phyloP scores from a whole-genome alignment of 1,140 invertebrate species.

The Elysia chlorotica region DNA sequence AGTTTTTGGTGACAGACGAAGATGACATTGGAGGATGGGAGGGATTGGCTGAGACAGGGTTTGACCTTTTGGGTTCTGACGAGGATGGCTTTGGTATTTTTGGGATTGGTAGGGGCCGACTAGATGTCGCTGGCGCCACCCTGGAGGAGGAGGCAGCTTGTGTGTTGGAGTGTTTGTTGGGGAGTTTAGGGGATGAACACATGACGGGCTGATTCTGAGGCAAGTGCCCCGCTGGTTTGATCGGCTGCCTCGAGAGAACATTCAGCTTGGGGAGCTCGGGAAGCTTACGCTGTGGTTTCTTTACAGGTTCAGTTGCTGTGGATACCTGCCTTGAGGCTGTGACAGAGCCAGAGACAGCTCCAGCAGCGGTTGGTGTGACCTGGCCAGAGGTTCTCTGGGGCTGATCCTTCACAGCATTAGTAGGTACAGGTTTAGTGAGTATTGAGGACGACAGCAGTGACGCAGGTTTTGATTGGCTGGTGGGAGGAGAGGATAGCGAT shows the following conservation, averaged over 20 bases:
- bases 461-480: too few relatives aligned
- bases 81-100: not conserved
- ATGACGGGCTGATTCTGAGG: constrained; percentile 2
- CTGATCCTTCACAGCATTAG: too few relatives aligned
- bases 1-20: not conserved
- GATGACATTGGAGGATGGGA: not conserved
- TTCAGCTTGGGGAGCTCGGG: constrained; percentile 26
- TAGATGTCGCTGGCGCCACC: not conserved
- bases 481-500: too few relatives aligned
- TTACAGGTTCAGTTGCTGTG: too few relatives aligned
- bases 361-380: too few relatives aligned
- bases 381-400: too few relatives aligned
- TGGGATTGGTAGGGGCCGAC: not conserved
- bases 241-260: not conserved
- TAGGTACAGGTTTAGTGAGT: too few relatives aligned
- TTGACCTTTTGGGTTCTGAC: not conserved
- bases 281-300: constrained; percentile 14
- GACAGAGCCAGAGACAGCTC: too few relatives aligned
- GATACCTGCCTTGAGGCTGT: too few relatives aligned
- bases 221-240: not conserved
- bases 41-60: not conserved
- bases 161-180: too few relatives aligned
- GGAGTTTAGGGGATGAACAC: constrained; percentile 16
- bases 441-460: not conserved
- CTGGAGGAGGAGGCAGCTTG: not conserved